These are phyloP conservation scores for Pollenia angustigena DNA, from an alignment of 2,888 invertebrate species.

Conservation along the genomic window DNA sequence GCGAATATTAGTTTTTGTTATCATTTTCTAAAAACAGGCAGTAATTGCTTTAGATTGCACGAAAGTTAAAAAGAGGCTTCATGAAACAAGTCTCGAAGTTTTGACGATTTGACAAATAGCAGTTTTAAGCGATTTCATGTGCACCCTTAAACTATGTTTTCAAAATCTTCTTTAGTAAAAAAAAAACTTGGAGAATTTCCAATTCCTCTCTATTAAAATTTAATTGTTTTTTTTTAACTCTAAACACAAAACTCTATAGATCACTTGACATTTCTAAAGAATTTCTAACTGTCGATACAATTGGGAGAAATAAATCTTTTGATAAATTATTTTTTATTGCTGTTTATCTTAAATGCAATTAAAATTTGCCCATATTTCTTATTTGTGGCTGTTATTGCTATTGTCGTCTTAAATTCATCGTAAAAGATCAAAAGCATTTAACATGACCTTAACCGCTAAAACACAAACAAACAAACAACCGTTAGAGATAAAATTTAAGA, in stretches of 20 bases:
- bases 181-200: neutral
- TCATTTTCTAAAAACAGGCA: too few species aligned
- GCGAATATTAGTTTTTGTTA: too few species aligned
- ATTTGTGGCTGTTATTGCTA: conserved; percentile 4
- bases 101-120: too few species aligned
- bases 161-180: neutral
- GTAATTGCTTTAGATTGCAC: too few species aligned
- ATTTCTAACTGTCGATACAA: neutral
- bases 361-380: conserved; percentile 52
- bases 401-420: conserved; percentile 39
- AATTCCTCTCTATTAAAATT: neutral
- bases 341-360: conserved; percentile 54
- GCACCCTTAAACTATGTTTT: neutral
- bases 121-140: too few species aligned
- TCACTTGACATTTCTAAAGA: conserved; percentile 45
- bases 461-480: conserved; percentile 47
- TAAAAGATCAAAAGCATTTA: conserved; percentile 63
- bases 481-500: conserved; percentile 68
- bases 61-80: too few species aligned
- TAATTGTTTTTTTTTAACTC: conserved; percentile 6
- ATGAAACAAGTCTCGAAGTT: too few species aligned
- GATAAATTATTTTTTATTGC: conserved; percentile 29
- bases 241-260: conserved; percentile 39
- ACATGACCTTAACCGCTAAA: conserved; percentile 70
- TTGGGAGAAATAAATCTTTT: conserved; percentile 41